Percentiles rank a stretch among this genome's conserved stretches.
Evolutionary conservation across 2,888 invertebrate species (phyloP).

Genomic region (Aporophyla lueneburgensis): DNA sequence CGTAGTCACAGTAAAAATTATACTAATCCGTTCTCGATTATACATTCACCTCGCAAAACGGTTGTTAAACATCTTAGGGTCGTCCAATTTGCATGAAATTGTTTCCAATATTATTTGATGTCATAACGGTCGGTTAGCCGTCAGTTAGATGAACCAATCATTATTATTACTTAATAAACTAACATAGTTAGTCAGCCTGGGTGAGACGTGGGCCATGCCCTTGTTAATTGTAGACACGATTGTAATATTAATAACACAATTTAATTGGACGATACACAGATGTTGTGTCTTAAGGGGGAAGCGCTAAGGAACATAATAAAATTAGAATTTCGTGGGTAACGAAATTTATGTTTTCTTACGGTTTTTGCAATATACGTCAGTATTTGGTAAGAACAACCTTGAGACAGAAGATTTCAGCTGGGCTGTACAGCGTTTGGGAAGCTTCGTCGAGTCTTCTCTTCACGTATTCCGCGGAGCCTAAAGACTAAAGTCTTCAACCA

Average conservation of each 20-base stretch:
- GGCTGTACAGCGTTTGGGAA: too few relatives aligned
- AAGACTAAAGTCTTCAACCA: too few relatives aligned
- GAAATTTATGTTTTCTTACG: too few relatives aligned
- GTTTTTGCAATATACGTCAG: too few relatives aligned
- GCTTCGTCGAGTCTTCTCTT: too few relatives aligned
- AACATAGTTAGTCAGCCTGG: neutral
- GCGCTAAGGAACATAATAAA: too few relatives aligned
- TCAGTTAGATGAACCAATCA: constrained; percentile 20
- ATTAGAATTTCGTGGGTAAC: too few relatives aligned
- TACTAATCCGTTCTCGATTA: constrained; percentile 53
- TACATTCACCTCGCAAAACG: constrained; percentile 58
- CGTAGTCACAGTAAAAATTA: constrained; percentile 27
- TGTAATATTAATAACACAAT: constrained; percentile 7
- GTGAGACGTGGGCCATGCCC: neutral
- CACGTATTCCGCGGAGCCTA: too few relatives aligned
- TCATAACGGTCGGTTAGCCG: constrained; percentile 10
- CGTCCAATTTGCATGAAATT: constrained; percentile 59
- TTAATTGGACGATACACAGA: neutral
- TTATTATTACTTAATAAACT: constrained; percentile 3
- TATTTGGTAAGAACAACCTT: too few relatives aligned
- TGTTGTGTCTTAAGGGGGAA: neutral
- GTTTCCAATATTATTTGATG: constrained; percentile 52
- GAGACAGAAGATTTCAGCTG: too few relatives aligned
- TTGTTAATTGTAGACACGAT: constrained; percentile 1
- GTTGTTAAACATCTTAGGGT: constrained; percentile 50